Evolutionary conservation across 2,113 vertebrate species (phyloP).

Genomic region (Psittacula cyanocephala): DNA sequence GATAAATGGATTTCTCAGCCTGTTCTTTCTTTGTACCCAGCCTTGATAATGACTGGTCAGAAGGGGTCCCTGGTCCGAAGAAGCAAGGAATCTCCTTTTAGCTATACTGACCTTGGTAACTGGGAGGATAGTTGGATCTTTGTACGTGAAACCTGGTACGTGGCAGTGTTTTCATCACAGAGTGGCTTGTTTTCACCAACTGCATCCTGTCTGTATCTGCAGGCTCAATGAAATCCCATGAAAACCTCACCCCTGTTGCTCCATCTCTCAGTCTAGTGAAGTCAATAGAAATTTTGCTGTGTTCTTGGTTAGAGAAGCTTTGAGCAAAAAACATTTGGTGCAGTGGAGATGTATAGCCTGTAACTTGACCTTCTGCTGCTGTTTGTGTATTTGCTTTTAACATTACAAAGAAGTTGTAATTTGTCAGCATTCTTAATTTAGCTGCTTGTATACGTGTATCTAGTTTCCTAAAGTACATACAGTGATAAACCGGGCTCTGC

Average conservation of each 20-base stretch:
- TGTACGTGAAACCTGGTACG: rapidly evolving
- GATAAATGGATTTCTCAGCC: background rate
- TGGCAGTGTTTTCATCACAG: background rate
- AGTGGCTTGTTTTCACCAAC: background rate
- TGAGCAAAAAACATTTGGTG: background rate
- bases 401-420: background rate
- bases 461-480: background rate
- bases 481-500: background rate
- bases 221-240: background rate
- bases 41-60: background rate
- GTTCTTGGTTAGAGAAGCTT: background rate
- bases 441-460: rapidly evolving
- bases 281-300: background rate
- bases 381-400: background rate
- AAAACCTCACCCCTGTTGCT: background rate
- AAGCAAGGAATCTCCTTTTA: background rate
- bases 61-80: background rate
- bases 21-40: background rate
- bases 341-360: background rate
- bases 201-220: background rate
- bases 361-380: background rate
- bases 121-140: background rate
- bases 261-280: background rate
- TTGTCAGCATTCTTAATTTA: background rate
- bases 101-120: background rate